phyloP scores from a whole-genome alignment of 2,888 invertebrate genomes.

The Drosophila rellima region DNA sequence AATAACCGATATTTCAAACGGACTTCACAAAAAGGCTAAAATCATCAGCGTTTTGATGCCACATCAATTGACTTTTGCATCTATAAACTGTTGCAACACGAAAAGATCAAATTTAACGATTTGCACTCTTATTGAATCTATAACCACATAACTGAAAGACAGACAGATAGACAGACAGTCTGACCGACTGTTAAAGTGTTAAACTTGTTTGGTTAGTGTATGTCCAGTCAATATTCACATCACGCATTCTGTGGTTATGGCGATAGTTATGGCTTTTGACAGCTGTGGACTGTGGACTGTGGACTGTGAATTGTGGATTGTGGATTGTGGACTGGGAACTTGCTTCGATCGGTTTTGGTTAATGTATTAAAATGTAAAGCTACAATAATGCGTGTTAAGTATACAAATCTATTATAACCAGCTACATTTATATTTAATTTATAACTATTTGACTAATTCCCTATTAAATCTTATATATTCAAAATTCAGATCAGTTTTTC shows the following conservation, averaged over 20 bases:
- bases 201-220: slow-evolving; percentile 30
- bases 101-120: slow-evolving; percentile 13
- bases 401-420: too few relatives aligned
- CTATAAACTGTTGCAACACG: background rate
- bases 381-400: too few relatives aligned
- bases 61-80: background rate
- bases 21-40: background rate
- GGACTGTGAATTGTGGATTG: background rate
- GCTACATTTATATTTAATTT: too few relatives aligned
- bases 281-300: slow-evolving; percentile 1
- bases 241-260: slow-evolving; percentile 39
- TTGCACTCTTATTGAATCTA: slow-evolving; percentile 13
- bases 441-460: too few relatives aligned
- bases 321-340: background rate
- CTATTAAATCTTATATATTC: too few relatives aligned
- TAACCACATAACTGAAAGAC: slow-evolving; percentile 7
- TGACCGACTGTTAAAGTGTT: slow-evolving; percentile 18
- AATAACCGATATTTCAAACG: background rate
- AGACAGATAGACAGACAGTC: background rate
- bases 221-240: slow-evolving; percentile 31
- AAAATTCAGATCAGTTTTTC: background rate
- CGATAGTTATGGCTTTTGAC: slow-evolving; percentile 2
- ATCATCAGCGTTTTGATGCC: background rate
- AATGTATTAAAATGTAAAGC: too few relatives aligned
- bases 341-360: too few relatives aligned